phyloP scores from a whole-genome alignment of 2,113 vertebrate species.

The Takifugu flavidus region DNA sequence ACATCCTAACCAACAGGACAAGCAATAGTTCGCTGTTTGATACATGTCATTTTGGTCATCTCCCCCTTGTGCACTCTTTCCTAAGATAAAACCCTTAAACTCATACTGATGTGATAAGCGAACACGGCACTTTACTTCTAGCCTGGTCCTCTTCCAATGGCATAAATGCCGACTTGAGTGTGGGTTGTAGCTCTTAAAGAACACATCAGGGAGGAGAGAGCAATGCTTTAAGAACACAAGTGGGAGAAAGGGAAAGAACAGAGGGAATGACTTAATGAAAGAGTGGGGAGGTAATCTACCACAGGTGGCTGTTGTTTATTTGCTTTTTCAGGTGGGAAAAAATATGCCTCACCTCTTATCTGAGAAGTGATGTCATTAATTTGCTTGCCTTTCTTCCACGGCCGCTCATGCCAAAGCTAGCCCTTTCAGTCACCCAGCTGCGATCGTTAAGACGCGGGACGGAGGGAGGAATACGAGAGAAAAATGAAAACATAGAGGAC shows the following conservation, averaged over 20 bases:
- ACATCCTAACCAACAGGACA: no score
- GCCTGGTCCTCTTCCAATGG: no score
- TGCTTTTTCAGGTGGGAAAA: not conserved
- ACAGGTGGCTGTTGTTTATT: constrained; percentile 30
- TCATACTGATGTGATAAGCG: no score
- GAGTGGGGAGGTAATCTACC: constrained; percentile 19
- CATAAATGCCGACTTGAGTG: no score
- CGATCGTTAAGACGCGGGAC: constrained; percentile 39
- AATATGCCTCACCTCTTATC: constrained; percentile 33
- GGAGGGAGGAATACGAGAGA: constrained; percentile 2
- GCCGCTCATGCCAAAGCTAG: constrained; percentile 39
- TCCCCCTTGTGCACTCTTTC: no score
- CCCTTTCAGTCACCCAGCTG: constrained; percentile 48
- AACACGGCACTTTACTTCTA: not conserved
- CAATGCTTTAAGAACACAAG: constrained; percentile 33
- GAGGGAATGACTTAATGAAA: constrained; percentile 1
- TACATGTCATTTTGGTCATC: no score
- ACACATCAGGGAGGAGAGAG: constrained; percentile 14
- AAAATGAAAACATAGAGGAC: not conserved
- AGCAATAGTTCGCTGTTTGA: no score
- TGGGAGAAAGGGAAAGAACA: constrained; percentile 1
- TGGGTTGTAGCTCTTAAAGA: not conserved
- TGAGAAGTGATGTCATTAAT: constrained; percentile 51
- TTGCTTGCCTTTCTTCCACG: constrained; percentile 24
- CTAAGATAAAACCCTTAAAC: no score